Percentiles rank a stretch among this genome's conserved stretches.
phyloP scores from a whole-genome alignment of 2,113 vertebrate genomes.

The Geococcyx californianus region DNA sequence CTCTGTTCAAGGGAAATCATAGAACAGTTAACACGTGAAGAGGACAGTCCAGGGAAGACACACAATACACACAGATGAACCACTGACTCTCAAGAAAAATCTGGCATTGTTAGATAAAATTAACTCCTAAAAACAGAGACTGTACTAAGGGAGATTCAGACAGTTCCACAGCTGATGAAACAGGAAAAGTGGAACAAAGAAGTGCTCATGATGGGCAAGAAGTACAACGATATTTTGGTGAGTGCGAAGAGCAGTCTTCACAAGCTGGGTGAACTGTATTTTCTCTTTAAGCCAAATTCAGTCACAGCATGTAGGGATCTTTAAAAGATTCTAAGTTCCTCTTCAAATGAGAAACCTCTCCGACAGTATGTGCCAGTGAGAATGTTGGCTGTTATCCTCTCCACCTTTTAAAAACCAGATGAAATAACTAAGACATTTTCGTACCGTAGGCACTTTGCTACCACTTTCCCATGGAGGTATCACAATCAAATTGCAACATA shows the following conservation, averaged over 20 bases:
- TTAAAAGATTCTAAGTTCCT: neutral
- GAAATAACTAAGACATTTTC: neutral
- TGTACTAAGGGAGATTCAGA: neutral
- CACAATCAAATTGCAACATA: neutral
- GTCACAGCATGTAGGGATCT: neutral
- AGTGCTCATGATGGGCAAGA: neutral
- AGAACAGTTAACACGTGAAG: neutral
- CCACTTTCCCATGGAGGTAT: neutral
- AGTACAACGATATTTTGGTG: neutral
- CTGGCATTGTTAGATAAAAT: neutral
- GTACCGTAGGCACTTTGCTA: neutral
- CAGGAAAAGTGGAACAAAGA: neutral
- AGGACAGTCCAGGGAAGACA: neutral
- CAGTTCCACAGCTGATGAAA: neutral
- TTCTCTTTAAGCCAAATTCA: neutral
- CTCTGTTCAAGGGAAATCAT: neutral
- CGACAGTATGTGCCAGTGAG: neutral
- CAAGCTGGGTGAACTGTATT: neutral
- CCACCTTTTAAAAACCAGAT: neutral
- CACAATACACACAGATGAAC: neutral
- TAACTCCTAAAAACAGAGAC: neutral
- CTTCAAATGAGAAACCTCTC: neutral
- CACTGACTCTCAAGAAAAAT: neutral
- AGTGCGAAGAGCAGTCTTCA: neutral
- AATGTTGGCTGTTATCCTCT: neutral